These are phyloP conservation scores for Lepidocyrtinus sp. DNA, from an alignment of 2,888 invertebrate species.

Conservation along the genomic window DNA sequence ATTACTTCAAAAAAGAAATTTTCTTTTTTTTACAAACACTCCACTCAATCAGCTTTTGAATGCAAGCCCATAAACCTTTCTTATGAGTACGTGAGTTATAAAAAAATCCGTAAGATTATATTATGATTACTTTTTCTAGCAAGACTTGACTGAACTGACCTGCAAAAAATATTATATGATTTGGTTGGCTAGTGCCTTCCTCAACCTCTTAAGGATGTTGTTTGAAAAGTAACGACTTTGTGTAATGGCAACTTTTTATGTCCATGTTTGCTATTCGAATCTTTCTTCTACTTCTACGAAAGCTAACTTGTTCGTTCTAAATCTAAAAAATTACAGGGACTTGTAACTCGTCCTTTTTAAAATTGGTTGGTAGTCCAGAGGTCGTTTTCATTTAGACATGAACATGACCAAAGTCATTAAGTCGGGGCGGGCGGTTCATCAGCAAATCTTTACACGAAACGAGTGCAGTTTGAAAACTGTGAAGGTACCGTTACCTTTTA, in stretches of 20 bases:
- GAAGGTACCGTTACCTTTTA: conserved; percentile 5
- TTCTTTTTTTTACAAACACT: conserved; percentile 8
- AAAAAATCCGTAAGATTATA: conserved; percentile 21
- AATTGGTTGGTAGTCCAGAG: background rate
- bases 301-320: background rate
- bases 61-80: background rate
- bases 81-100: conserved; percentile 23
- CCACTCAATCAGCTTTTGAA: background rate
- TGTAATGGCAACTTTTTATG: conserved; percentile 21
- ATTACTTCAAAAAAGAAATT: background rate
- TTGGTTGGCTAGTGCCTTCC: conserved; percentile 20
- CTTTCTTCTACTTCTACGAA: background rate
- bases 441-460: too few species aligned
- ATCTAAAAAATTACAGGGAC: background rate
- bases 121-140: conserved; percentile 12
- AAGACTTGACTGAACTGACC: conserved; percentile 27
- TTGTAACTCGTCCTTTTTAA: background rate
- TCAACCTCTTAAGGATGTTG: conserved; percentile 25
- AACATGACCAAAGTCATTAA: background rate
- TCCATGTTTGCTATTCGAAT: conserved; percentile 26
- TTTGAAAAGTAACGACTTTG: background rate
- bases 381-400: background rate
- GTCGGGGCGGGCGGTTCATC: background rate
- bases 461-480: background rate
- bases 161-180: conserved; percentile 20